Conservation (phyloP, 2,797 vertebrate species). For the Mus caroli region DNA sequence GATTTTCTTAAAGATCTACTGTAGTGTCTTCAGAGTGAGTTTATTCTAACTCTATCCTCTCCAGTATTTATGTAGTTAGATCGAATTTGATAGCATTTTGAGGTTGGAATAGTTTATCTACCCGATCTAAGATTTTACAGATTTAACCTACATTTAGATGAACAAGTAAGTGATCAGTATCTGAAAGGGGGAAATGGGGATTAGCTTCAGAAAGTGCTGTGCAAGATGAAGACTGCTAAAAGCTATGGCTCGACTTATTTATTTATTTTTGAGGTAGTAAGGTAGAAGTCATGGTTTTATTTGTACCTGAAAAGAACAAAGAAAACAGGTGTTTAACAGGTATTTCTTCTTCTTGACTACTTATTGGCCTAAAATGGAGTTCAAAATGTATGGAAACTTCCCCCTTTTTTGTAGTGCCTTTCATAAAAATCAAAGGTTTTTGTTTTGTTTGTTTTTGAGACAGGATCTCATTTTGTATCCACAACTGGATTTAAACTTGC, state of each 20-base stretch:
- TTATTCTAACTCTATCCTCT: neutral
- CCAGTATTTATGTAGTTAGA: constrained; percentile 32
- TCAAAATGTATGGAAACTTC: constrained; percentile 34
- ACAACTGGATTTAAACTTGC: neutral
- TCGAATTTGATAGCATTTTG: constrained; percentile 59
- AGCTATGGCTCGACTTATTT: neutral
- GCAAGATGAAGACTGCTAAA: constrained; percentile 40
- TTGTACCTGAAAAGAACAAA: constrained; percentile 69
- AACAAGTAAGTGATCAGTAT: constrained; percentile 45
- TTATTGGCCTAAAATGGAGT: constrained; percentile 70
- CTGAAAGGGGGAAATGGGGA: constrained; percentile 29
- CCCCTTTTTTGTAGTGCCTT: constrained; percentile 47
- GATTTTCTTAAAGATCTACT: constrained; percentile 26
- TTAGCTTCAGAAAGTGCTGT: constrained; percentile 41
- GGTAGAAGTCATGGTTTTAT: constrained; percentile 59
- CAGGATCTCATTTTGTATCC: neutral
- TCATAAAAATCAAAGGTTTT: constrained; percentile 60
- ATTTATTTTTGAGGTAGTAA: constrained; percentile 33
- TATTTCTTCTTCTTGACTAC: constrained; percentile 70
- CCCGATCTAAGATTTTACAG: constrained; percentile 49
- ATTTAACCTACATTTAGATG: neutral
- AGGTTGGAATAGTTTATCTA: constrained; percentile 39
- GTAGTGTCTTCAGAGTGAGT: constrained; percentile 8
- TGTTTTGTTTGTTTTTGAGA: neutral
- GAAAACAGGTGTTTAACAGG: constrained; percentile 69